Evolutionary conservation across 2,113 vertebrate species (phyloP), one percentile per base, ranked within the genome.

Genomic region (Pseudopipra pipra): DNA sequence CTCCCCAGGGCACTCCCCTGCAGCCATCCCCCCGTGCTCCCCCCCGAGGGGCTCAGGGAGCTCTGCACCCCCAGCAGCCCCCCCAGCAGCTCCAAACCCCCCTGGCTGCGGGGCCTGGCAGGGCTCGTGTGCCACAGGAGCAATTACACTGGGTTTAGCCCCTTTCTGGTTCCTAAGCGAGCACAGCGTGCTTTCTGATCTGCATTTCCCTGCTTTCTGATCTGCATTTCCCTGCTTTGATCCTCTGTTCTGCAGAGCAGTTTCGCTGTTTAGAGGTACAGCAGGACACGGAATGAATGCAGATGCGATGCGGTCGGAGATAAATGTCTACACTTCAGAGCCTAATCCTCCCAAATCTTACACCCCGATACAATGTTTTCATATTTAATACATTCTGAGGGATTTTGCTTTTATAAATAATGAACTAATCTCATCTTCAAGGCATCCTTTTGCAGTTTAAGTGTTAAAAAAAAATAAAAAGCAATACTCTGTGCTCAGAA

Each of bases 211-310:
- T 12, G 71, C 96, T 97, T 97, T 97, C 92, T 96, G 95, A 96
- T 97, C 96, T 96, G 95, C 97, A 88, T 95, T 96, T 95, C 54
- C 85, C 90, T 12, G 71, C 96, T 97, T 97, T 97, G 97, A 97
- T 97, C 96, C 93, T 92, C 95, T 44, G 76, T 97, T 97, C 96
- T 96, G 94, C 93, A 90, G 90, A 97, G 96, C 96, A 92, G 96
- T 94, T 96, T 95, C 88, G 93, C 59, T 96, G 96, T 97, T 97
- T 97, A 95, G 95, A 96, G 95, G 96, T 97, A 96, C 95, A 96
- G 96, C 93, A 89, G 94, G 81, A 73, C 85, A 82, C 6, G 67
- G 81, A 95, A 97, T 92, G 94, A 96, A 97, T 96, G 96, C 96
- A 97, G 96, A 97, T 96, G 85, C 1, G 28, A 90, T 61, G 85